phyloP scores from a whole-genome alignment of 2,113 vertebrate species.

The Clupea harengus region DNA sequence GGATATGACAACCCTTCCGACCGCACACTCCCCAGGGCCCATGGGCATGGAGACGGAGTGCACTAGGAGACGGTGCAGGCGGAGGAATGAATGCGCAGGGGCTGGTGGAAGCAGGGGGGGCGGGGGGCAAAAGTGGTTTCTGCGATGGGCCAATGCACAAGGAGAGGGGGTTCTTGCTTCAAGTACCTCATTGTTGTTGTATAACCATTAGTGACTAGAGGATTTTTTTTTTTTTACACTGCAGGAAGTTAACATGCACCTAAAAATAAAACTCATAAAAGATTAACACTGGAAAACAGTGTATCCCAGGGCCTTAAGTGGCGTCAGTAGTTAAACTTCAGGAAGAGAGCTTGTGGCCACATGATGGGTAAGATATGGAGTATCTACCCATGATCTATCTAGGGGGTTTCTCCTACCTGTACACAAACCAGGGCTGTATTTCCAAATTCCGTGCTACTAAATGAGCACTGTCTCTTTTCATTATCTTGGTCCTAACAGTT shows the following conservation, averaged over 20 bases:
- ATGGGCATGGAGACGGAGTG: conserved; percentile 3
- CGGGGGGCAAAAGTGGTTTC: neutral
- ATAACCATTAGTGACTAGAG: conserved; percentile 48
- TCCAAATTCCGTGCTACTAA: neutral
- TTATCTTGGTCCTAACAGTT: neutral
- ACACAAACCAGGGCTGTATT: neutral
- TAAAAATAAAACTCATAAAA: conserved; percentile 47
- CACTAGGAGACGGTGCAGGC: neutral
- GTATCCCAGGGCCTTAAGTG: conserved; percentile 17
- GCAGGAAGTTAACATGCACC: conserved; percentile 36
- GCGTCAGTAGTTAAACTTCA: conserved; percentile 5
- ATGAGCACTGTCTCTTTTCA: neutral
- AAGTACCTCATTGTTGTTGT: conserved; percentile 52
- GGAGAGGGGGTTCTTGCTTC: neutral
- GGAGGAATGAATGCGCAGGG: neutral
- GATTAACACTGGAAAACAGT: conserved; percentile 38
- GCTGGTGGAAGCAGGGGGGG: neutral
- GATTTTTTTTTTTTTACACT: conserved; percentile 32
- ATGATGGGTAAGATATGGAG: neutral
- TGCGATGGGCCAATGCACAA: conserved; percentile 4
- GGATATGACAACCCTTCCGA: neutral
- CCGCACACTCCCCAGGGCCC: neutral
- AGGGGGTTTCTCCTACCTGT: neutral
- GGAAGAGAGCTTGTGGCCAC: neutral
- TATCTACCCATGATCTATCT: neutral